Evolutionary conservation across 1,140 invertebrate genomes (phyloP).

Genomic region (Conus ventricosus): DNA sequence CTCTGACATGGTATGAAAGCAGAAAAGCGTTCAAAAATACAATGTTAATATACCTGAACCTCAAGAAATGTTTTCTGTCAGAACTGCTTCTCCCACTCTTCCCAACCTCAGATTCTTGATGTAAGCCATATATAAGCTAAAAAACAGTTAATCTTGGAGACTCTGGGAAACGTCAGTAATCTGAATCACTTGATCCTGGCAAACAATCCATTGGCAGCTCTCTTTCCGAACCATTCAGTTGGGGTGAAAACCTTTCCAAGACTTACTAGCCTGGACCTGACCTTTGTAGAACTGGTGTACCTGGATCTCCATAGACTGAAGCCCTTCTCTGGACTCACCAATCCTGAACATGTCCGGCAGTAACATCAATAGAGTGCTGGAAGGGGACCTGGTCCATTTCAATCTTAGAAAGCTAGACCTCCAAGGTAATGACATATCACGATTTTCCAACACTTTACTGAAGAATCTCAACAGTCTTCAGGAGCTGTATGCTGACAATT

Average conservation of each 20-base stretch:
- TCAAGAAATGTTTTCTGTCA: background rate
- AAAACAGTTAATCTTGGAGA: background rate
- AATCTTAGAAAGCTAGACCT: background rate
- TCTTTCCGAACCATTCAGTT: background rate
- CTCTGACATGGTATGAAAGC: background rate
- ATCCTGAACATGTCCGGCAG: background rate
- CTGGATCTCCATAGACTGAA: background rate
- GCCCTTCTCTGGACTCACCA: background rate
- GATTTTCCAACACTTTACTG: no score
- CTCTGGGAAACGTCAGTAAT: background rate
- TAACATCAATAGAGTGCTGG: background rate
- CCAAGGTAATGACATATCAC: no score
- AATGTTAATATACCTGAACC: background rate
- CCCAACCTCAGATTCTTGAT: background rate
- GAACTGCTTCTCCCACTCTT: background rate
- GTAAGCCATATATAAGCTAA: background rate
- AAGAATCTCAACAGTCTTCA: constrained; percentile 19
- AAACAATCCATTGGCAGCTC: background rate
- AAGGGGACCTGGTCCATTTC: background rate
- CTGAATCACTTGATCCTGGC: background rate
- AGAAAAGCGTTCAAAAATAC: background rate
- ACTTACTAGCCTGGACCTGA: background rate
- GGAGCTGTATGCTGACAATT: constrained; percentile 39
- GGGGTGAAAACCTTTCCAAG: background rate
- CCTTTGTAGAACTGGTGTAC: background rate